Evolutionary conservation across 2,888 invertebrate species (phyloP).

Genomic region (Lasioglossum villosulum): DNA sequence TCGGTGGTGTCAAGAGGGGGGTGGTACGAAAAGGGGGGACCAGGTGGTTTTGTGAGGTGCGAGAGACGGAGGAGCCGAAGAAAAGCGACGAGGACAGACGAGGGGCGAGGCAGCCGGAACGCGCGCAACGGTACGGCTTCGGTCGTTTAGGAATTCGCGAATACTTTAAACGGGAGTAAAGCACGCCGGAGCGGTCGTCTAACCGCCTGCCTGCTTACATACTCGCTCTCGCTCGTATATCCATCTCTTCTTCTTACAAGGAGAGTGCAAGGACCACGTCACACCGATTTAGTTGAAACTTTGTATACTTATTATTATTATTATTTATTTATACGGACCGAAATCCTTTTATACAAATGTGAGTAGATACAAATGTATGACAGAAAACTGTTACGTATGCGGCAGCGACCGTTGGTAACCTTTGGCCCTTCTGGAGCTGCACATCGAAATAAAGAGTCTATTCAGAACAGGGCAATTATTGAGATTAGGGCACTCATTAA

Average conservation of each 20-base stretch:
- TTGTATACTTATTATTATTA: too few species aligned
- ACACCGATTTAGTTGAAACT: too few species aligned
- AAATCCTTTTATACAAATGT: too few species aligned
- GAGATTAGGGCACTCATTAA: too few species aligned
- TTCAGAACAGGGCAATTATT: too few species aligned
- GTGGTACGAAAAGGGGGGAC: slow-evolving; percentile 25
- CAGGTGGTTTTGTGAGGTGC: slow-evolving; percentile 11
- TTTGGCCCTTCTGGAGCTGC: too few species aligned
- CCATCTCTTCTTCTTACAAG: neutral
- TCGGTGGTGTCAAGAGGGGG: slow-evolving; percentile 1
- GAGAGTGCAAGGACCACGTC: too few species aligned
- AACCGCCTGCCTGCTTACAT: neutral
- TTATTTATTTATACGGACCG: too few species aligned
- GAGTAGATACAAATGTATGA: too few species aligned
- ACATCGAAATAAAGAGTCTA: too few species aligned
- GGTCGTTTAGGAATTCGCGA: slow-evolving; percentile 69
- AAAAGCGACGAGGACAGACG: slow-evolving; percentile 48
- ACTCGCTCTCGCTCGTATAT: neutral
- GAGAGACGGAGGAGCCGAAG: slow-evolving; percentile 21
- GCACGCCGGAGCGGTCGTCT: slow-evolving; percentile 5
- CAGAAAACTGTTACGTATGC: too few species aligned
- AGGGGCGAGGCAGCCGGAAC: slow-evolving; percentile 32
- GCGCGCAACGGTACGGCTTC: slow-evolving; percentile 69
- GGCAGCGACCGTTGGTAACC: too few species aligned
- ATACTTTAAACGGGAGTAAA: slow-evolving; percentile 70